Evolutionary conservation across 92 coral and sea anemone species (phyloP).

Genomic region (Parazoanthus atlanticus): DNA sequence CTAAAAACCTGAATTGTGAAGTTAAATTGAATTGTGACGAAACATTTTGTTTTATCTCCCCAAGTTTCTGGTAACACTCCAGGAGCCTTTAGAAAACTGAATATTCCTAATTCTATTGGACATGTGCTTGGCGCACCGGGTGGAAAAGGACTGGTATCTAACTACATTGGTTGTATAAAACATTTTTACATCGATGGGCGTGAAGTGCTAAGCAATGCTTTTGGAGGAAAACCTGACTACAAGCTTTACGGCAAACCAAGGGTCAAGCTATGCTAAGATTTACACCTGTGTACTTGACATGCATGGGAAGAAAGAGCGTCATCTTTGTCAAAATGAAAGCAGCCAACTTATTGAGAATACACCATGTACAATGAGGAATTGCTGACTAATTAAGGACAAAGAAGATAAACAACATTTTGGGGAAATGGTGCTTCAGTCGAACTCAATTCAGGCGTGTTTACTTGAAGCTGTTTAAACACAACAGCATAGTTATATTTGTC

Average conservation of each 20-base stretch:
- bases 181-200: slow-evolving; percentile 85
- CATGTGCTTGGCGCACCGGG: slow-evolving; percentile 86
- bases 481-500: no score
- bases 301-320: no score
- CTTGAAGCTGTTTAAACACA: no score
- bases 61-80: slow-evolving; percentile 59
- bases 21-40: no score
- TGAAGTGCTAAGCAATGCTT: slow-evolving; percentile 81
- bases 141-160: slow-evolving; percentile 53
- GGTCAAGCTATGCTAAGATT: slow-evolving; percentile 31
- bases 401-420: no score
- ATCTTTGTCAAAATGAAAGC: not conserved
- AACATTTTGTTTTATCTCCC: not conserved
- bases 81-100: slow-evolving; percentile 81
- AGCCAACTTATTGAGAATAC: not conserved
- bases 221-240: slow-evolving; percentile 69
- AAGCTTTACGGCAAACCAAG: slow-evolving; percentile 37
- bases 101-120: slow-evolving; percentile 75
- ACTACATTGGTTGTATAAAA: slow-evolving; percentile 90
- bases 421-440: no score
- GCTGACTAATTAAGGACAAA: not conserved
- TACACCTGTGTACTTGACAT: not conserved
- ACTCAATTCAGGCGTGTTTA: no score
- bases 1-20: no score
- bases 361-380: not conserved